Evolutionary conservation across 2,797 vertebrate genomes (phyloP), one percentile per base, ranked within the genome.

Genomic region (Toxotes lorentzi): DNA sequence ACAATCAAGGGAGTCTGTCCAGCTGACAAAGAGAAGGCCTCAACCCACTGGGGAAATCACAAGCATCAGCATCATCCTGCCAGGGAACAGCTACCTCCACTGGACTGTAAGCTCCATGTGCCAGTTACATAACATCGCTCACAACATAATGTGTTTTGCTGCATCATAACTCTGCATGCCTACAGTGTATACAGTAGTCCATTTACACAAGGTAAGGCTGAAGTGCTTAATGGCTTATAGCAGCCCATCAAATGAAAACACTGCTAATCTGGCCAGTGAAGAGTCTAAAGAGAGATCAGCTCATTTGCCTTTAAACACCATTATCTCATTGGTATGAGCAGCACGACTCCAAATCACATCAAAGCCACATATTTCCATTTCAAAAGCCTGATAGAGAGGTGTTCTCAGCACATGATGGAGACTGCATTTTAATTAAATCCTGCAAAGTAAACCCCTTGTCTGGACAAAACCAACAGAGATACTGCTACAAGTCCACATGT

Each of bases 321-420:
- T 86, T 74, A 84, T 83, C 73, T 79, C 56, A 81, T 78, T 78
- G 48, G 62, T 77, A 68, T 75, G 71, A 77, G 24, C 47, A 73
- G 38, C 40, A 66, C 50, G 57, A 72, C 47, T 70, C 40, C 48
- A 68, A 73, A 81, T 66, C 65, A 62, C 72, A 86, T 78, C 82
- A 85, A 83, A 83, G 82, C 53, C 68, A 66, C 38, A 53, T 63
- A 87, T 84, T 87, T 84, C 70, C 77, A 83, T 84, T 80, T 89
- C 61, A 84, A 79, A 83, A 65, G 79, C 41, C 43, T 54, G 35
- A 66, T 23, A 53, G 63, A 54, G 71, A 54, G 62, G 50, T 16
- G 45, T 24, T 59, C 57, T 40, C 60, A 54, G 35, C 30, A 9
- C 24, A 27, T 40, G 23, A 71, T 32, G 30, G 51, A 59, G 54